Base-by-base conservation (phyloP, 2,888 invertebrate species). In the Cheilosia scutellata region DNA sequence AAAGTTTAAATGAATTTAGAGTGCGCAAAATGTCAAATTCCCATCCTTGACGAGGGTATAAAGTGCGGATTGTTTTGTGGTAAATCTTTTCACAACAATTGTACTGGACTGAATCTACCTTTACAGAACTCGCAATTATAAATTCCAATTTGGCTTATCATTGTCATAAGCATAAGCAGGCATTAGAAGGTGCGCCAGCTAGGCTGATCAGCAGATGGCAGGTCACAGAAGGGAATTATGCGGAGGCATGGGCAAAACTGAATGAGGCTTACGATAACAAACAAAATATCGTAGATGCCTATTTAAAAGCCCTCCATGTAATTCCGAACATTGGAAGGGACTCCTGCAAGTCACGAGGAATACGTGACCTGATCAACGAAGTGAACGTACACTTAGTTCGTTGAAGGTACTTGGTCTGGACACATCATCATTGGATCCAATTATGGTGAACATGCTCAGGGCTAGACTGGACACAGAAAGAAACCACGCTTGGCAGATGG, bases 401-500 rank as follows among this genome's bases (percentile, higher is more conserved):
- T n/a, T 71, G 13, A 42, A 42, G 0, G 71, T n/a, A 0, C 49
- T 71, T 7, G 47, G 60, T 7, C 27, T 71, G 37, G 58, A 58
- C n/a, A 51, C 13, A 2, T 6, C n/a, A 4, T 49, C 72, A 1
- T 72, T 27, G 60, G 53, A 72, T 7, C 60, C 49, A 1, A n/a
- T 72, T 1, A 60, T 72, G 2, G 60, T 58, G 2, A 70, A 70
- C 4, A 72, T 74, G 72, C 11, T 74, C n/a, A 25, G 62, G 5
- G 40, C 33, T 1, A 62, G 62, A n/a, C 20, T 74, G 4, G 62
- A 63, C 11, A 6, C 16, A 0, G 42, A 44, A 16, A 72, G 42
- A 2, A 72, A 40, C 51, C 29, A 62, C 29, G 62, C 72, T 5
- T 62, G 62, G 62, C 72, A 62, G 42, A 42, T 31, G 42, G 29